A percentile compares a stretch with the other conserved stretches of the same genome.
Conservation (phyloP, 1,140 invertebrate species). For the Nilaparvata lugens region DNA sequence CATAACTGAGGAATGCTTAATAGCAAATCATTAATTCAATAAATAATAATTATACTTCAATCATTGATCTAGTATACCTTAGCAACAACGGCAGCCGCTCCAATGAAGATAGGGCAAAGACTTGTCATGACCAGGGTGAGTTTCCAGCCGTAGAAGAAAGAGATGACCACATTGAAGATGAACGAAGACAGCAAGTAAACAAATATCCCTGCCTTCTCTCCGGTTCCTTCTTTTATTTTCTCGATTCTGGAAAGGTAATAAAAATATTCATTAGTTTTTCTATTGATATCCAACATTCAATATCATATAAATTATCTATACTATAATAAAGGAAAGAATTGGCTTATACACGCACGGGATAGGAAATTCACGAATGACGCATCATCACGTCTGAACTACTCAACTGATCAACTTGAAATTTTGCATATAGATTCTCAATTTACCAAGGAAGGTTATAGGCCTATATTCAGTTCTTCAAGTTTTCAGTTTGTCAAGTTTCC, state of each 20-base stretch:
- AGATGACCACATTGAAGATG: slow-evolving; percentile 63
- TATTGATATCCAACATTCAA: not conserved
- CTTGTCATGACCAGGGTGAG: slow-evolving; percentile 77
- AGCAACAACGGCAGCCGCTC: slow-evolving; percentile 53
- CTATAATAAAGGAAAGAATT: no score
- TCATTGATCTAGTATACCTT: slow-evolving; percentile 36
- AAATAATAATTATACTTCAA: not conserved
- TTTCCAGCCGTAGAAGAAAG: slow-evolving; percentile 81
- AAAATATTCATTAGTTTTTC: not conserved
- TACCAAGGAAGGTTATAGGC: no score
- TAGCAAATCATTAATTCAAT: not conserved
- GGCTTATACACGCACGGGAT: no score
- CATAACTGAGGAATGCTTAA: not conserved
- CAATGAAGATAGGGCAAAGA: slow-evolving; percentile 67
- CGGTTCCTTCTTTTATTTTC: slow-evolving; percentile 84
- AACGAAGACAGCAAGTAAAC: slow-evolving; percentile 60
- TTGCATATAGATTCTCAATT: no score
- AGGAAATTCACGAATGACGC: no score
- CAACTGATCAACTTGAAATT: no score
- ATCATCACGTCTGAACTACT: no score
- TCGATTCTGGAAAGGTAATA: slow-evolving; percentile 59
- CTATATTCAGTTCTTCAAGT: no score
- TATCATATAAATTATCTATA: not conserved
- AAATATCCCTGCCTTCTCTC: slow-evolving; percentile 83
- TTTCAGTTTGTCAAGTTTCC: no score